Evolutionary conservation across 1,140 invertebrate genomes (phyloP), one percentile per base, ranked within the genome.

Genomic region (Ptiloglossa arizonensis): DNA sequence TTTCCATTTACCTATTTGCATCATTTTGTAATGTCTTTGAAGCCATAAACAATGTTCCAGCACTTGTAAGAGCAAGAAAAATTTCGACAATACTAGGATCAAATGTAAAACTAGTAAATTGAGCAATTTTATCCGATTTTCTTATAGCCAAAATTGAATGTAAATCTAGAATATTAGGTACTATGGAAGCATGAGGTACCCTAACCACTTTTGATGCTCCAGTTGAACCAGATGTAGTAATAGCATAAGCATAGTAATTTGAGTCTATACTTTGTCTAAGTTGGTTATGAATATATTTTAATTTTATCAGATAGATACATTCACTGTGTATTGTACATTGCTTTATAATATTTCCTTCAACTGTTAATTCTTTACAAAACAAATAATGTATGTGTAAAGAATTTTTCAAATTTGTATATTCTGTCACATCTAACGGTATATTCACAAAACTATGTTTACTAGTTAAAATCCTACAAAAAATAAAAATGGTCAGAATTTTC

Each of bases 61-160:
- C 94, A 91, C 93, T 94, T 59, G 90, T 92, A 52, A 96, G 92
- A 9, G 94, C 93, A 38, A 96, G 89, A 87, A 97, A 95, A 56
- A 97, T 93, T 92, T 97, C 97, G 54, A 97, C 88, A 81, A 97
- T 94, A 60, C 95, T 95, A 13, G 97, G 97, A 91, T 97, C 97
- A 94, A 97, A 97, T 54, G 96, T 97, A 52, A 96, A 87, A 27
- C 95, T 95, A 62, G 96, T 96, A 8, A 95, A 93, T 83, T 96
- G 94, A 84, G 95, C 95, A 77, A 97, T 94, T 71, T 95, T 90
- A 92, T 97, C 96, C 19, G 67, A 54, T 13, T 83, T 41, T n/a
- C 86, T 89, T 8, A 95, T 89, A 9, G 91, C 77, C 68, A 95
- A 93, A 70, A 94, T 89, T 84, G 89, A 92, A 38, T 91, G 94